phyloP scores from a whole-genome alignment of 2,113 vertebrate genomes.

The Phalacrocorax carbo region DNA sequence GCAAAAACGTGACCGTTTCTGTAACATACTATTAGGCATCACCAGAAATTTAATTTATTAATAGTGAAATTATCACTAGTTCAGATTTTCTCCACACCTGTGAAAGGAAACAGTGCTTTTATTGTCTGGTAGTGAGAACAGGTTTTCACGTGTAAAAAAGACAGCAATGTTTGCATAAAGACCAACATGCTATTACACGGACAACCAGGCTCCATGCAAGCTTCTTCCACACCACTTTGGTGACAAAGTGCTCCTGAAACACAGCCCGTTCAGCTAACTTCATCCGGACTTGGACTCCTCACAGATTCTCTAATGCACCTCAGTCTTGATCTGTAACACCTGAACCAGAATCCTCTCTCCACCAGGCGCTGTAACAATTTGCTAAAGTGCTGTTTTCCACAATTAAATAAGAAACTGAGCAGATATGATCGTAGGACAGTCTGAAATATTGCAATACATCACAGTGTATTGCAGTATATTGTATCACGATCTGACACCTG shows the following conservation, averaged over 20 bases:
- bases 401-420: neutral
- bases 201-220: neutral
- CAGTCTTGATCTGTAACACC: constrained; percentile 49
- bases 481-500: neutral
- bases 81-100: neutral
- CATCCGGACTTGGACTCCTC: neutral
- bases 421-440: neutral
- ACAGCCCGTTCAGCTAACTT: neutral
- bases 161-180: neutral
- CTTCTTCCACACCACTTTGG: neutral
- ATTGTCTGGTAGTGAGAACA: neutral
- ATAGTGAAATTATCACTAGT: neutral
- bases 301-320: constrained; percentile 56
- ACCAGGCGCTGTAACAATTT: rapidly evolving
- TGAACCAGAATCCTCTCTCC: neutral
- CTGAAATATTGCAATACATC: neutral
- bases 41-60: neutral
- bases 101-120: neutral
- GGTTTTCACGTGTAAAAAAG: neutral
- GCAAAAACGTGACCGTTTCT: neutral
- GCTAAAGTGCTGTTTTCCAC: neutral
- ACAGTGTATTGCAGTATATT: neutral
- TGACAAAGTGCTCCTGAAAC: neutral
- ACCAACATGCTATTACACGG: neutral
- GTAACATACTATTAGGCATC: neutral